Evolutionary conservation across 1,140 invertebrate genomes (phyloP).

Genomic region (Oedothorax gibbosus): DNA sequence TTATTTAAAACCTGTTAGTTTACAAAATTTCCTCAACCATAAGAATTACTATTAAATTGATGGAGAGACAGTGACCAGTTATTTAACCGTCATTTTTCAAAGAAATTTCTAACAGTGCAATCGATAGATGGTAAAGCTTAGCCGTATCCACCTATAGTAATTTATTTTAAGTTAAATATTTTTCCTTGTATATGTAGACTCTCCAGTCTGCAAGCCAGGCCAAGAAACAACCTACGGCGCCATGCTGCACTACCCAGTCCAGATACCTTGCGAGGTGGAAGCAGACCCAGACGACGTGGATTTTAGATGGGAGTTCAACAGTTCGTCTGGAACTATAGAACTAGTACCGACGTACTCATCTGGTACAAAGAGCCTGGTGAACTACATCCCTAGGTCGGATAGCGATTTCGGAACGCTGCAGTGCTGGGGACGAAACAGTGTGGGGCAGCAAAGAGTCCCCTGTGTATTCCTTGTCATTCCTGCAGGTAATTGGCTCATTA

Average conservation of each 20-base stretch:
- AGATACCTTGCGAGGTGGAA: slow-evolving; percentile 88
- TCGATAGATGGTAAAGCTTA: no score
- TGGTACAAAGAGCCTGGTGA: slow-evolving; percentile 73
- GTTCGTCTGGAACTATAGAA: slow-evolving; percentile 87
- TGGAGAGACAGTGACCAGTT: no score
- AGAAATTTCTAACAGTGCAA: no score
- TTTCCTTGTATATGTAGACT: slow-evolving; percentile 73
- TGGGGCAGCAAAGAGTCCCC: slow-evolving; percentile 60
- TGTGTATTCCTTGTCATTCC: slow-evolving; percentile 63
- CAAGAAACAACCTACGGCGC: slow-evolving; percentile 87
- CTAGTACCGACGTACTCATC: slow-evolving; percentile 70
- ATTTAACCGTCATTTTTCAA: no score
- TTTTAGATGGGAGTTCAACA: slow-evolving; percentile 93
- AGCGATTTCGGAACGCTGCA: slow-evolving; percentile 77
- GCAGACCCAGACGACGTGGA: slow-evolving; percentile 83
- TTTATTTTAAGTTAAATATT: no score
- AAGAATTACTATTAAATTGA: no score
- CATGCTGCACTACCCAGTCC: slow-evolving; percentile 87
- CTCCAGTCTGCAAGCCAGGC: slow-evolving; percentile 84
- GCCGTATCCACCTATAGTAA: no score
- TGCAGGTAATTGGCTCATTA: slow-evolving; percentile 56
- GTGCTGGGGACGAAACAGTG: slow-evolving; percentile 62
- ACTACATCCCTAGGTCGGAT: slow-evolving; percentile 74
- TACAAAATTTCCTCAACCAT: no score
- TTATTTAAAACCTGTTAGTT: no score